Conservation (phyloP, 2,888 invertebrate species). For the Dione juno region DNA sequence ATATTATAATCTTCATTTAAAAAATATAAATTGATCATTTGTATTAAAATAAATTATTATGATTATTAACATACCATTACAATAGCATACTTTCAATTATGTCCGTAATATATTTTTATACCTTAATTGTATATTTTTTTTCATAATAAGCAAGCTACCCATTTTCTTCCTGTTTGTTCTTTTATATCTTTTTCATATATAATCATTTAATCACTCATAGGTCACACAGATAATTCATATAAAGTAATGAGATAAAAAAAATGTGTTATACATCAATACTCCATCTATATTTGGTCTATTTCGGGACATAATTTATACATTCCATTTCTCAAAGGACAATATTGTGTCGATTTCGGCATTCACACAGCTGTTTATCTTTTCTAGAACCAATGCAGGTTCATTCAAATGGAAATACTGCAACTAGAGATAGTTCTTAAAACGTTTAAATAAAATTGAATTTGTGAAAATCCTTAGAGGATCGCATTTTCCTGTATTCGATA, state of each 20-base stretch:
- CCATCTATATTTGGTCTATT: not conserved
- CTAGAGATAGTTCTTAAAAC: conserved; percentile 33
- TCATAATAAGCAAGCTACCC: no score
- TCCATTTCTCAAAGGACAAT: conserved; percentile 57
- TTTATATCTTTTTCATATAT: not conserved
- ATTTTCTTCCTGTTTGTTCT: not conserved
- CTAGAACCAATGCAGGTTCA: conserved; percentile 56
- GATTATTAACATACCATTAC: not conserved
- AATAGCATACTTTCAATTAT: not conserved
- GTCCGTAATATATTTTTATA: not conserved
- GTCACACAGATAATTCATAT: no score
- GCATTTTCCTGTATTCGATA: conserved; percentile 18
- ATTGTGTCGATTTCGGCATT: conserved; percentile 67
- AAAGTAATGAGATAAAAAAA: no score
- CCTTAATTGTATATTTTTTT: not conserved
- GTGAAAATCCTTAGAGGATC: conserved; percentile 19
- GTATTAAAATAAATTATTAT: not conserved
- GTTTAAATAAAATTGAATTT: conserved; percentile 35
- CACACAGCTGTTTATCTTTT: conserved; percentile 65
- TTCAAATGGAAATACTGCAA: conserved; percentile 59
- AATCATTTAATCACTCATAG: no score
- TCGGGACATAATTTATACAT: conserved; percentile 4
- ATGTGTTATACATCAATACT: no score
- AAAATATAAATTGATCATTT: not conserved
- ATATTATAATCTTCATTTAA: not conserved